Evolutionary conservation across 35 echinoderm and acorn worm genomes (phyloP), one percentile per base, ranked within the genome.

Genomic region (Heliocidaris erythrogramma): DNA sequence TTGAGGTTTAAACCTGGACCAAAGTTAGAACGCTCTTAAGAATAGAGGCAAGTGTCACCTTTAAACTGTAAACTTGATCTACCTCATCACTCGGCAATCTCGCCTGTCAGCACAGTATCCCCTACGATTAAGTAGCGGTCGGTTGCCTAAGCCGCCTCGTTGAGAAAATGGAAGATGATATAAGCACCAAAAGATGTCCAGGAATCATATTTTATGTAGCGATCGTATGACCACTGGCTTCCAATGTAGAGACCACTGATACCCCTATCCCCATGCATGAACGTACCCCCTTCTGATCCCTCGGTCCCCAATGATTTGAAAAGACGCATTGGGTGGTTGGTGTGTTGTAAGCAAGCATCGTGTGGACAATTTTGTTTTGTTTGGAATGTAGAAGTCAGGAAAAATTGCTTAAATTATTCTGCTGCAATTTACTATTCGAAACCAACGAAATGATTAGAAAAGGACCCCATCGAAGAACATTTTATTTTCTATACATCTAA

Each of bases 91-190:
- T 78, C 65, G 21, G 27, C 65, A 78, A 27, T 78, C 65, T n/a
- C 27, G 7, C 65, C 65, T 78, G 27, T 78, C 65, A 78, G 21
- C 7, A 78, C 65, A 27, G 65, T 78, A 78, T 78, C 1, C 27
- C 8, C 65, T 4, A 78, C 17, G 27, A 71, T 71, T 27, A 71
- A 71, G 65, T 78, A 78, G 27, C 52, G 52, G 9, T 56, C 7
- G 65, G 65, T 27, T 78, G 65, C 65, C 65, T n/a, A 27, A 78
- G 65, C 65, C 65, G 65, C 65, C 65, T 78, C 65, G 65, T 78
- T 78, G 65, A 78, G 65, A 78, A 78, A 78, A 78, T 78, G 65
- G 65, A 78, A 78, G 65, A 78, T 27, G 65, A 78, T 78, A 18
- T n/a, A 78, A 21, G 65, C 65, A 78, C 65, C 65, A 78, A 78